Conservation (phyloP, 1,140 invertebrate species). For the Aphidius gifuensis region DNA sequence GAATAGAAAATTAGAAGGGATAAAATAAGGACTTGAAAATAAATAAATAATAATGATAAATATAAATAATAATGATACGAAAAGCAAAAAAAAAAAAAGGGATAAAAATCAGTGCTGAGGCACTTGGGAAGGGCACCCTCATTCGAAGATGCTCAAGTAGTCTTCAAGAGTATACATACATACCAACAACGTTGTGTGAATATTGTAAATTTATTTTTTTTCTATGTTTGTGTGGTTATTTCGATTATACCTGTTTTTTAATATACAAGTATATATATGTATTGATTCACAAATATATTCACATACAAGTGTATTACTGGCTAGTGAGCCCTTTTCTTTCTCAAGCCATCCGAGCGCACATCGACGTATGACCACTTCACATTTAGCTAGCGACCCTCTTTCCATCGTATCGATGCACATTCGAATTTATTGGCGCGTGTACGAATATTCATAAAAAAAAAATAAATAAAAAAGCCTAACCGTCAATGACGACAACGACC, state of each 20-base stretch:
- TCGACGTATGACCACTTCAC: constrained; percentile 50
- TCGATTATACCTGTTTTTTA: no score
- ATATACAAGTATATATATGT: no score
- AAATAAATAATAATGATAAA: background rate
- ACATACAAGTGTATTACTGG: background rate
- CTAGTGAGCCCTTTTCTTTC: constrained; percentile 9
- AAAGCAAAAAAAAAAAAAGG: constrained; percentile 3
- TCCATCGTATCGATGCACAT: constrained; percentile 39
- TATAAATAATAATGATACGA: background rate
- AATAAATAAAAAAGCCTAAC: constrained; percentile 1
- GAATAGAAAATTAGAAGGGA: constrained; percentile 29
- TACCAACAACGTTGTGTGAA: background rate
- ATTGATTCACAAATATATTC: no score
- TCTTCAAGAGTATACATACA: constrained; percentile 18
- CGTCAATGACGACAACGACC: no score
- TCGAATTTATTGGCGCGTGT: constrained; percentile 55
- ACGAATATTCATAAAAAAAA: constrained; percentile 51
- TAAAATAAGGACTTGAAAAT: background rate
- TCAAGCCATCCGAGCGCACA: constrained; percentile 25
- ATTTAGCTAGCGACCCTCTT: constrained; percentile 44
- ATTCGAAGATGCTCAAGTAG: constrained; percentile 33
- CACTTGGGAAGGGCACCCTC: constrained; percentile 27
- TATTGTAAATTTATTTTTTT: background rate
- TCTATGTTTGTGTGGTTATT: no score
- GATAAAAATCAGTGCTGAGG: constrained; percentile 32